Evolutionary conservation across 2,888 invertebrate species (phyloP).

Genomic region (Drosophila kuntzei): DNA sequence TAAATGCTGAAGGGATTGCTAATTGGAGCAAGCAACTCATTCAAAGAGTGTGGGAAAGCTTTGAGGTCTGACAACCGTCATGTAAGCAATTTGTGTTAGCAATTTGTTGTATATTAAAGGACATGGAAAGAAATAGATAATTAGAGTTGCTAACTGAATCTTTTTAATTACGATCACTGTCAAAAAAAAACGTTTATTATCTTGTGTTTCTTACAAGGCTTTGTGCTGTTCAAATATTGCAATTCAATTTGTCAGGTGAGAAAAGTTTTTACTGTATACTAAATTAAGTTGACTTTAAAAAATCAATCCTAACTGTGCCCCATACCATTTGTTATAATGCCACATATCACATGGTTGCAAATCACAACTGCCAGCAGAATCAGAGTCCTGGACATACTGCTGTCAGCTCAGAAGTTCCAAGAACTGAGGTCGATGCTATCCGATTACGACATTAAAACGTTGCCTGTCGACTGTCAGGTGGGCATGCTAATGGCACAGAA

Average conservation of each 20-base stretch:
- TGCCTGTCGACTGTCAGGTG: slow-evolving; percentile 3
- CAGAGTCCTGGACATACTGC: slow-evolving; percentile 26
- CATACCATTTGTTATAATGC: neutral
- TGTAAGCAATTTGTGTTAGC: slow-evolving; percentile 13
- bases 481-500: slow-evolving; percentile 39
- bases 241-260: neutral
- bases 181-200: neutral
- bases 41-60: slow-evolving; percentile 21
- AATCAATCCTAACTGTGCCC: too few species aligned
- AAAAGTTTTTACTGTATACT: too few species aligned
- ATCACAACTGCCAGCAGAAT: slow-evolving; percentile 32
- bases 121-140: neutral
- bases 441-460: slow-evolving; percentile 69
- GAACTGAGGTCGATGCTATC: slow-evolving; percentile 59
- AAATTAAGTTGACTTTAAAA: neutral
- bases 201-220: neutral
- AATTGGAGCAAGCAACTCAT: slow-evolving; percentile 38
- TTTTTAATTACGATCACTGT: neutral
- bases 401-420: slow-evolving; percentile 44
- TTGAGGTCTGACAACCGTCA: slow-evolving; percentile 2
- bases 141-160: neutral
- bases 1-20: slow-evolving; percentile 21
- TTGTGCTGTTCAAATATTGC: neutral
- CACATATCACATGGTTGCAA: slow-evolving; percentile 13
- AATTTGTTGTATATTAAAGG: neutral